phyloP scores from a whole-genome alignment of 1,140 invertebrate species.

The Diuraphis noxia region DNA sequence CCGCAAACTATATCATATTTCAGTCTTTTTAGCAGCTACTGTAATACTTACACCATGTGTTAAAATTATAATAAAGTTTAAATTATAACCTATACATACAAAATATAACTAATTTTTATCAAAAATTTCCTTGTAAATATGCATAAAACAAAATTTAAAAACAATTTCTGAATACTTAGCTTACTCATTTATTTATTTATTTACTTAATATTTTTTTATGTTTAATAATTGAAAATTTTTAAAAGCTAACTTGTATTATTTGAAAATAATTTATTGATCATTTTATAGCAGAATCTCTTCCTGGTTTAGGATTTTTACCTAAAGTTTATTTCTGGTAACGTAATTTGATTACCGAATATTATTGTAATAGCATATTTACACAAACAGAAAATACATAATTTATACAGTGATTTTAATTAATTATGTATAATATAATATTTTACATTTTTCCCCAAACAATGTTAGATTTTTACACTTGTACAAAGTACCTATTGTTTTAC shows the following conservation, averaged over 20 bases:
- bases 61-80: not conserved
- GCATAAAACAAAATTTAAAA: not conserved
- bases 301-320: no score
- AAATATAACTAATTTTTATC: not conserved
- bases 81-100: not conserved
- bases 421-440: not conserved
- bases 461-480: not conserved
- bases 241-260: not conserved
- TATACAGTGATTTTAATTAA: not conserved
- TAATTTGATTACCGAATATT: no score
- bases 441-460: not conserved
- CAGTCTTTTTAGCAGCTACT: not conserved
- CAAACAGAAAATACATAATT: not conserved
- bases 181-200: no score
- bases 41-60: not conserved
- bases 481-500: not conserved
- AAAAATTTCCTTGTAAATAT: not conserved
- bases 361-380: no score
- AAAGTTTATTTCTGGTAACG: no score
- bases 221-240: not conserved
- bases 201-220: not conserved
- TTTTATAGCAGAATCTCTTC: no score
- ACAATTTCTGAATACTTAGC: not conserved
- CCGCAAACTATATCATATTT: not conserved
- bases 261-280: not conserved